These are phyloP conservation scores for Osedax fenrisi DNA, from an alignment of 2,888 invertebrate species.

Conservation along the genomic window DNA sequence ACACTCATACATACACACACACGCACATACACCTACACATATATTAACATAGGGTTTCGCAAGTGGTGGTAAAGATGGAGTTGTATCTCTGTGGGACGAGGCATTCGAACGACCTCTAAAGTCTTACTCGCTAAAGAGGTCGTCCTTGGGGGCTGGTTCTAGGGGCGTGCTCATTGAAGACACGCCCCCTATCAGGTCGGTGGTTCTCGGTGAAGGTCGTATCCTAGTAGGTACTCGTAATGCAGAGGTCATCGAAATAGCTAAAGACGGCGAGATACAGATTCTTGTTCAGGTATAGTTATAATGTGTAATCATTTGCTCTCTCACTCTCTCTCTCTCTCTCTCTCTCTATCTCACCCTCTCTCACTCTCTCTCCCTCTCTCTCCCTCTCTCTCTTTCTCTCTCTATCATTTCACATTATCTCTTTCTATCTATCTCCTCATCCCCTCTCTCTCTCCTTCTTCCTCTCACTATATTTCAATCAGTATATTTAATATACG, in stretches of 20 bases:
- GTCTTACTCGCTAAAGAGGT: slow-evolving; percentile 47
- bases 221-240: slow-evolving; percentile 50
- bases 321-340: too few relatives aligned
- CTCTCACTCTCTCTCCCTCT: too few relatives aligned
- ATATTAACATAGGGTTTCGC: slow-evolving; percentile 51
- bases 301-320: background rate
- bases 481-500: too few relatives aligned
- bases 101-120: slow-evolving; percentile 49
- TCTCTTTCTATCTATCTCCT: too few relatives aligned
- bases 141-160: slow-evolving; percentile 40
- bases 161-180: slow-evolving; percentile 44
- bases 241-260: slow-evolving; percentile 51
- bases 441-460: too few relatives aligned
- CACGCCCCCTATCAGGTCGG: slow-evolving; percentile 46
- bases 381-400: too few relatives aligned
- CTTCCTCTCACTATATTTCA: too few relatives aligned
- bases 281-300: slow-evolving; percentile 46
- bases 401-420: too few relatives aligned
- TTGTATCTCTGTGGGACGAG: slow-evolving; percentile 50
- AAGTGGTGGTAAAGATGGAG: slow-evolving; percentile 52
- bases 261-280: slow-evolving; percentile 47
- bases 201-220: slow-evolving; percentile 48
- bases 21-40: background rate
- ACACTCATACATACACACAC: background rate
- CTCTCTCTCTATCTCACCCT: too few relatives aligned